Base-by-base conservation (phyloP, 1,140 invertebrate species). In the Drosophila tristis region DNA sequence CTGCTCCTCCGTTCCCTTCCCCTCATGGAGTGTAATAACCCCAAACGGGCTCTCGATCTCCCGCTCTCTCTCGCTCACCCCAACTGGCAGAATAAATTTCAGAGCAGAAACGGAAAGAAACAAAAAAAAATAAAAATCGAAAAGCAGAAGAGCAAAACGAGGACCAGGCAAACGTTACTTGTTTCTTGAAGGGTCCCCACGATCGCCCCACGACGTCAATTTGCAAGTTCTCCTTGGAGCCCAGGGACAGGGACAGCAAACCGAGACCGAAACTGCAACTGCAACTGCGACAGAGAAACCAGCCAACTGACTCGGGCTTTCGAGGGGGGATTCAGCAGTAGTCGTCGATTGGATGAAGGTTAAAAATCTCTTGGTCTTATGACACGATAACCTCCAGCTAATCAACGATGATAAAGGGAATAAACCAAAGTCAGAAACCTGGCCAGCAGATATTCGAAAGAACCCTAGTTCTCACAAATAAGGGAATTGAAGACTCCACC, bases 131-230 rank as follows among this genome's bases (percentile, higher is more conserved):
- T 53, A 51, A 6, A 50, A 58, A 47, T 62, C 50, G 13, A 29
- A 45, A 63, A 29, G 50, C 43, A 51, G 66, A 39, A 43, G 68
- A 68, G 57, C 26, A 49, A 31, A 74, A 59, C 31, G 65, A 71
- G 35, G 35, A 71, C 26, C 53, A 49, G 66, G 49, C 47, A 42
- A 56, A 54, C 43, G 61, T 75, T 76, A 65, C 74, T 76, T 75
- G 62, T 76, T 75, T 75, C 76, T 76, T 63, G 61, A 85, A 86
- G 81, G 81, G 81, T 67, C 62, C 72, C 51, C 70, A 56, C 77
- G 73, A 85, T 70, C 67, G 67, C 81, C 81, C 66, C 66, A 70
- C 71, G 68, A 86, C 67, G 81, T 80, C 81, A 85, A 86, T 86
- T 86, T 75, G 72, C 72, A 75, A 75, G 72, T 75, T 75, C 71